Evolutionary conservation across 2,113 vertebrate species (phyloP).

Genomic region (Anseranas semipalmata): DNA sequence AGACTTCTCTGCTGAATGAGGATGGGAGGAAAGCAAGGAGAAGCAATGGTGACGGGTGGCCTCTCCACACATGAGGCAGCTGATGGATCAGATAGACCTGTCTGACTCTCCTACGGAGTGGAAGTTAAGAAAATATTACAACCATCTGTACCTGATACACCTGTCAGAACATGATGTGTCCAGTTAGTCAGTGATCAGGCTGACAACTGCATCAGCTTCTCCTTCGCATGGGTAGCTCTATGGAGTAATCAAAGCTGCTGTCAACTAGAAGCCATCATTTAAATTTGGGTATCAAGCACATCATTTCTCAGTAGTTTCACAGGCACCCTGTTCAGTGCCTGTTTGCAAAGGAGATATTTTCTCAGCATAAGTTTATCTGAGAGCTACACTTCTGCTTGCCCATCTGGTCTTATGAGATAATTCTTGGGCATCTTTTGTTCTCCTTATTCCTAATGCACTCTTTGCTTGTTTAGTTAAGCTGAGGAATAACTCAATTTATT

Average conservation of each 20-base stretch:
- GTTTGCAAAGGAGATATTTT: constrained; percentile 33
- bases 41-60: not conserved
- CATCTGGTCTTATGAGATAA: not conserved
- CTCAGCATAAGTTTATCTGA: constrained; percentile 22
- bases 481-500: not conserved
- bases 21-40: not conserved
- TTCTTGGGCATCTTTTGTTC: not conserved
- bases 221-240: not conserved
- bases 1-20: not conserved
- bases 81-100: not conserved
- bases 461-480: not conserved
- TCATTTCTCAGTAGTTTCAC: not conserved
- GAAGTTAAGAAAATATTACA: not conserved
- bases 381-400: not conserved
- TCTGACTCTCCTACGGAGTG: not conserved
- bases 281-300: not conserved
- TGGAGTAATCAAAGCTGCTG: constrained; percentile 13
- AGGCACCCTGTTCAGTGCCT: not conserved
- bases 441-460: not conserved
- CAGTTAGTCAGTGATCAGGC: not conserved
- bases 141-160: constrained; percentile 40
- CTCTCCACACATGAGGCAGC: not conserved
- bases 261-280: constrained; percentile 28
- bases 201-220: not conserved
- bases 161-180: constrained; percentile 5